These are phyloP conservation scores for Quiscalus mexicanus DNA, from an alignment of 2,113 vertebrate species.

Conservation along the genomic window DNA sequence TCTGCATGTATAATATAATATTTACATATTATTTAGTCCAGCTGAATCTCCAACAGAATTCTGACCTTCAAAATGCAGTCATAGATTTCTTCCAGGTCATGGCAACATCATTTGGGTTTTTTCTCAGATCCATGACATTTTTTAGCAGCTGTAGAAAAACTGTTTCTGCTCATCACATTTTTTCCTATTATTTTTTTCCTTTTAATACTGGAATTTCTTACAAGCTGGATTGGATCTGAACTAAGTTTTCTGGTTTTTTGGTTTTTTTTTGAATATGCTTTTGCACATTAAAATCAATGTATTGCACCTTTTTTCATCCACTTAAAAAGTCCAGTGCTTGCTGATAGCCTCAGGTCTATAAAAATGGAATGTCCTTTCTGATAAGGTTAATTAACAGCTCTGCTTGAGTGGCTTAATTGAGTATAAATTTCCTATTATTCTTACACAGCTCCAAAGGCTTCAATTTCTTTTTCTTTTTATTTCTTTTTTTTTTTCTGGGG, in stretches of 20 bases:
- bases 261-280: not conserved
- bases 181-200: not conserved
- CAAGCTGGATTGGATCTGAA: not conserved
- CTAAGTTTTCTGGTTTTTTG: not conserved
- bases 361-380: conserved; percentile 70
- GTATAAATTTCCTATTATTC: conserved; percentile 68
- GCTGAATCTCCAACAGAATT: not conserved
- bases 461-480: not conserved
- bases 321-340: conserved; percentile 47
- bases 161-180: not conserved
- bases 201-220: not conserved
- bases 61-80: not conserved
- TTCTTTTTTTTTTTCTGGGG: not conserved
- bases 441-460: conserved; percentile 51
- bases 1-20: not conserved
- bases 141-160: not conserved
- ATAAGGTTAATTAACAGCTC: conserved; percentile 72
- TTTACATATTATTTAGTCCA: not conserved
- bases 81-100: not conserved
- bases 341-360: conserved; percentile 68
- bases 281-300: conserved; percentile 19
- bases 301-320: conserved; percentile 40
- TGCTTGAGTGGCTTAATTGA: conserved; percentile 68
- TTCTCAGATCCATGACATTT: not conserved
- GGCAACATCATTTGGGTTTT: fast-evolving